Base-by-base conservation (phyloP, 2,113 vertebrate genomes). In the Leptobrachium ailaonicum region DNA sequence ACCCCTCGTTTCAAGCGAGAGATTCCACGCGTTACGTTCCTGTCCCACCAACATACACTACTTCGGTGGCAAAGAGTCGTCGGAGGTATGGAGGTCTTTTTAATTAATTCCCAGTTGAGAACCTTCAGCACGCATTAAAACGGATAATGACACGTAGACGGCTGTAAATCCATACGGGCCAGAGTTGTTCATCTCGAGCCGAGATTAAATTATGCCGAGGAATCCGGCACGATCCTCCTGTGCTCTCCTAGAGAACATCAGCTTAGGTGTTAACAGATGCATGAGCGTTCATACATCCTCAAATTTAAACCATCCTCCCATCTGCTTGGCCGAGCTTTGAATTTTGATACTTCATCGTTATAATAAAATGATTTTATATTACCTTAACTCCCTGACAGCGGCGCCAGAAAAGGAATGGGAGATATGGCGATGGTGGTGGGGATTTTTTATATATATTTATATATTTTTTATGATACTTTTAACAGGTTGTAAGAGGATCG, bases 291-390 rank as follows among this genome's bases (percentile, higher is more conserved):
- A 54, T 60, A 68, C 60, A 74, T 74, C 64, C 50, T 41, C 50
- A 74, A 68, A 80, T 66, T 47, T 41, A 74, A 80, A 60, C 78
- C 71, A 62, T 73, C 71, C 71, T 58, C 4, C 47, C 71, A 74
- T 73, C 47, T 80, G 78, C 78, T 74, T 74, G 77, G 78, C 78
- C 9, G 14, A 41, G 64, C 78, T 80, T 69, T 68, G 71, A 74
- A 68, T 69, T 80, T 14, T 73, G 71, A 80, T 80, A 80, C 78
- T 53, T 80, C 78, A 74, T 74, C 74, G 78, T 80, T 80, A 32
- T 74, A 67, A 56, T 53, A n/a, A 50, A 80, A 73, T 6, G 41
- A 68, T 73, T 80, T 73, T 44, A 67, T 70, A 67, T 73, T 56
- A 73, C 41, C 50, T 73, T 73, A 80, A 66, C 62, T 41, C 68